A percentile compares a stretch with the other conserved stretches of the same genome.
phyloP scores from a whole-genome alignment of 2,888 invertebrate species.

The Melanargia galathea region DNA sequence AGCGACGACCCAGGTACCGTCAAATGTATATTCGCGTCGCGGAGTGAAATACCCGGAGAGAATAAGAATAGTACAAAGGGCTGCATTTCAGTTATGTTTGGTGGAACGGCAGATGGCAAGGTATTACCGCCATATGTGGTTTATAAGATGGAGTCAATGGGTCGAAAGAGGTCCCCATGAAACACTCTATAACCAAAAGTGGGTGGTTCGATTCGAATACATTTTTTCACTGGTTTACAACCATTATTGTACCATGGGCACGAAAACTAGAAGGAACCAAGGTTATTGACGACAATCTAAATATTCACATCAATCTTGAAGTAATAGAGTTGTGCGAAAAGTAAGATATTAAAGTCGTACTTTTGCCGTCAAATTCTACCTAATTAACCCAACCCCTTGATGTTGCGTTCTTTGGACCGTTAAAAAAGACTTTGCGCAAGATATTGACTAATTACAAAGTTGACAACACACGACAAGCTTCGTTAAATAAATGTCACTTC shows the following conservation, averaged over 20 bases:
- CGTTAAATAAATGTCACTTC: background rate
- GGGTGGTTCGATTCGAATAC: background rate
- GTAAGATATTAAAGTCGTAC: background rate
- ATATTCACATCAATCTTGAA: background rate
- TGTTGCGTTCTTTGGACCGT: background rate
- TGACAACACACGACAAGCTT: background rate
- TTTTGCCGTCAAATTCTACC: background rate
- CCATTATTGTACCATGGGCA: background rate
- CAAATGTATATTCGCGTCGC: background rate
- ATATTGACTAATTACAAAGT: background rate
- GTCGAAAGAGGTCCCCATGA: background rate
- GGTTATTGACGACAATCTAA: background rate
- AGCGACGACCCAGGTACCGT: background rate
- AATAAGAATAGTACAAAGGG: background rate
- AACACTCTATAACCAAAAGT: background rate
- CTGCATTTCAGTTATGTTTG: background rate
- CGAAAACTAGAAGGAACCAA: background rate
- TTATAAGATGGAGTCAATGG: background rate
- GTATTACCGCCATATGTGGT: background rate
- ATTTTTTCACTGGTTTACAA: background rate
- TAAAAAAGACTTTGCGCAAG: background rate
- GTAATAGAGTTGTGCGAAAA: background rate
- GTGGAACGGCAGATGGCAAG: background rate
- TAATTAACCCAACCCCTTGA: background rate
- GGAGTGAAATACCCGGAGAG: background rate